These are phyloP conservation scores for Hydropsyche tenuis DNA, from an alignment of 1,140 invertebrate genomes.

Conservation along the genomic window DNA sequence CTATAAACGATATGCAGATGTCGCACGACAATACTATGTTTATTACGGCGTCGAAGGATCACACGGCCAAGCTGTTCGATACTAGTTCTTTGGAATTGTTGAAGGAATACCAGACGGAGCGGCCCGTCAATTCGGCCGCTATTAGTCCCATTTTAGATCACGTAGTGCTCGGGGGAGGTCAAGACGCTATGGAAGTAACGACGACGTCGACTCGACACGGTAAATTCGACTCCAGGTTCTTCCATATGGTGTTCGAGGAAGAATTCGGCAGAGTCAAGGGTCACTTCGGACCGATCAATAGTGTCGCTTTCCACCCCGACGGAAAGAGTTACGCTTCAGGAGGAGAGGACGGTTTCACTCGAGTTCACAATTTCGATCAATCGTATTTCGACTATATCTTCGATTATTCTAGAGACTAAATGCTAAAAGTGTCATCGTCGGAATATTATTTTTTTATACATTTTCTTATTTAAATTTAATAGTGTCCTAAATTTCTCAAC, in stretches of 20 bases:
- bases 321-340: slow-evolving; percentile 96
- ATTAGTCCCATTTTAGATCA: slow-evolving; percentile 94
- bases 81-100: slow-evolving; percentile 81
- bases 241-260: slow-evolving; percentile 99
- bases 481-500: too few relatives aligned
- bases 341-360: slow-evolving; percentile 98
- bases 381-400: slow-evolving; percentile 97
- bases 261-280: slow-evolving; percentile 98
- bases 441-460: too few relatives aligned
- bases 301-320: slow-evolving; percentile 97
- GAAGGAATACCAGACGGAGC: slow-evolving; percentile 95
- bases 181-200: slow-evolving; percentile 99
- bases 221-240: slow-evolving; percentile 98
- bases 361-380: slow-evolving; percentile 95
- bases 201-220: slow-evolving; percentile 94
- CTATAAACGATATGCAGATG: slow-evolving; percentile 96
- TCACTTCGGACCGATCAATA: slow-evolving; percentile 99
- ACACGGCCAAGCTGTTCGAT: slow-evolving; percentile 94
- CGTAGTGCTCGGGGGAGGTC: slow-evolving; percentile 95
- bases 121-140: slow-evolving; percentile 95
- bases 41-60: slow-evolving; percentile 94
- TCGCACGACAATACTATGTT: slow-evolving; percentile 95
- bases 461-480: neutral
- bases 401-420: slow-evolving; percentile 74
- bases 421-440: too few relatives aligned